Evolutionary conservation across 2,113 vertebrate species (phyloP), one percentile per base, ranked within the genome.

Genomic region (Nymphicus hollandicus): DNA sequence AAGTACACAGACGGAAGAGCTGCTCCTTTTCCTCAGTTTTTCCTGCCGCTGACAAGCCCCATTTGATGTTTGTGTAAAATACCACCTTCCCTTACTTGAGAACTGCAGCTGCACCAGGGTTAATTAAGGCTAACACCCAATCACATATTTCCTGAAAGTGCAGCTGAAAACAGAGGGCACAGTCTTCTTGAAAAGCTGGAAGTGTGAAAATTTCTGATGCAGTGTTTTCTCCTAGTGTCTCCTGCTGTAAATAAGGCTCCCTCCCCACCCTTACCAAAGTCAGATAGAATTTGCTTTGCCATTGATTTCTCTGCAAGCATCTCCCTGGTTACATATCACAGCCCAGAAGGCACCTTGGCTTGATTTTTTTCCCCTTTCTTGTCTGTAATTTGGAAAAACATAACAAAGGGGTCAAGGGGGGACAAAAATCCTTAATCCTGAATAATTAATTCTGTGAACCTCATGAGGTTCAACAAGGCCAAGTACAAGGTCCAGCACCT

Each of bases 91-190:
- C 11, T 52, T 63, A 5, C 37, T 78, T 78, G 64, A 83, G 44
- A 79, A 64, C 47, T 65, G 52, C 52, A 65, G 10, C 52, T 78
- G 56, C 52, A 52, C 24, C 20, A 33, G 47, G 64, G 43, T 81
- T 83, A 88, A 86, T 91, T 41, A 86, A 61, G 60, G 61, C 31
- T 65, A 74, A 81, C 72, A 90, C n/a, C 50, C 56, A 64, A 60
- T 27, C 9, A 41, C 71, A 8, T 50, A 31, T 68, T 93, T 65
- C 56, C 61, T 74, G n/a, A 68, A 91, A 71, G 22, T 37, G 39
- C 55, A 81, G 76, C 46, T 81, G 79, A 86, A 96, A 88, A n/a
- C 68, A 56, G 60, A 82, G 55, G 18, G 19, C 52, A 81, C 17
- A 41, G 4, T 41, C 29, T 64, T 53, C 39, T 78, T 72, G 44